Evolutionary conservation across 2,797 vertebrate genomes (phyloP), one percentile per base, ranked within the genome.

Genomic region (Botia almorhae): DNA sequence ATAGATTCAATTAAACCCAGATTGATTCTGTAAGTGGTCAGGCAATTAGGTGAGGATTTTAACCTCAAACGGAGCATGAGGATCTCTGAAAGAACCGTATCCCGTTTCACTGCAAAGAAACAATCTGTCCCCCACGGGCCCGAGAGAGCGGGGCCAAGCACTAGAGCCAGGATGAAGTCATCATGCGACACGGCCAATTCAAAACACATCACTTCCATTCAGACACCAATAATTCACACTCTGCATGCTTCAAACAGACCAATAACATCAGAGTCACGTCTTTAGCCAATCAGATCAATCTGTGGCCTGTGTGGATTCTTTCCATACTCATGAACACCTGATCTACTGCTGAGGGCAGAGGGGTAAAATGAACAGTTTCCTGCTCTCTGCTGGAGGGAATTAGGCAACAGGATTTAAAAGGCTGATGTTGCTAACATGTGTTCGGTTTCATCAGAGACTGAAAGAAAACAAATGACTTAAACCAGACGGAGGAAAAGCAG

Each of bases 41-140:
- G 75, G 61, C 74, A 83, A 85, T 83, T 83, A 85, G 56, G 50
- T 71, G 78, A 68, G 67, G 61, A 81, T 85, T 69, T 81, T 69
- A 63, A 39, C 81, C 2, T 53, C 36, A 50, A 71, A 50, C 65
- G 69, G 43, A 75, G 74, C 74, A 81, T 43, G 29, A 29, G 46
- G 75, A 78, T 83, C 29, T 77, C 2, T 3, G 12, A 26, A 14
- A 63, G 29, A 77, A 26, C 23, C 23, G 23, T 26, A 26, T 26
- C 23, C 23, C 23, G 12, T 19, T 61, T 29, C 2, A 61, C 21
- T 16, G 23, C 58, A 36, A 58, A 48, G 36, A 69, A 69, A 60
- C 65, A 69, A 23, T 48, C 17, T 3, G 0, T 68, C 51, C 1
- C 75, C 21, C 46, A 33, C 75, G n/a, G 48, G 19, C 39, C 55